Percentiles rank a stretch among this genome's conserved stretches.
phyloP scores from a whole-genome alignment of 1,140 invertebrate genomes.

The Megalonaias nervosa region DNA sequence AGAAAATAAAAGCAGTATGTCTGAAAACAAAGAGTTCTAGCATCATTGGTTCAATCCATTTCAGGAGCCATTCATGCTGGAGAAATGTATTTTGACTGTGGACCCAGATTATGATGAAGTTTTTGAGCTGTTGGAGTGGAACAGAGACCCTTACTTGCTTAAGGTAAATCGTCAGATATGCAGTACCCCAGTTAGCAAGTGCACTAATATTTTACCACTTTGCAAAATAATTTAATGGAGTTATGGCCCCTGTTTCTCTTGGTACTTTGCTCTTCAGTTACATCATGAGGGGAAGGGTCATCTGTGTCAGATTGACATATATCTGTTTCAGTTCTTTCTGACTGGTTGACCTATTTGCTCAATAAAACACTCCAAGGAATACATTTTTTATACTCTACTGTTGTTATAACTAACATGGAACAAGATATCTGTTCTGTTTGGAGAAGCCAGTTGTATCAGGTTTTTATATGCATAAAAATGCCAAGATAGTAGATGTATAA shows the following conservation, averaged over 20 bases:
- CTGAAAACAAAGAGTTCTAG: background rate
- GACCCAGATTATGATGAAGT: slow-evolving; percentile 92
- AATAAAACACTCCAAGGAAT: no score
- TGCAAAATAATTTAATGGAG: background rate
- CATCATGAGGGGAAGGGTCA: background rate
- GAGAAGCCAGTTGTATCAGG: no score
- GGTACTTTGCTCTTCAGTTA: background rate
- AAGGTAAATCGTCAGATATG: slow-evolving; percentile 78
- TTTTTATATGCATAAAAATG: no score
- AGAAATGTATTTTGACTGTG: slow-evolving; percentile 87
- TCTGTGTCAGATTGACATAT: background rate
- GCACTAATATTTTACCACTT: background rate
- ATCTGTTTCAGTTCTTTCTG: background rate
- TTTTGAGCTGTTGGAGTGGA: slow-evolving; percentile 95
- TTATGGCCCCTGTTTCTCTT: background rate
- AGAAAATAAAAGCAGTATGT: background rate
- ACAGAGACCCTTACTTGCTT: slow-evolving; percentile 94
- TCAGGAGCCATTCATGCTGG: slow-evolving; percentile 90
- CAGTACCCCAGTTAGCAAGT: background rate
- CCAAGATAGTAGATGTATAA: no score
- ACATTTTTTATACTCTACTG: no score
- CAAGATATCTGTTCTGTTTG: no score
- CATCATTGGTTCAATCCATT: slow-evolving; percentile 3
- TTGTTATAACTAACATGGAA: no score
- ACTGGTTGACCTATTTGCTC: no score